Evolutionary conservation across 2,113 vertebrate species (phyloP), one percentile per base, ranked within the genome.

Genomic region (Willisornis vidua): DNA sequence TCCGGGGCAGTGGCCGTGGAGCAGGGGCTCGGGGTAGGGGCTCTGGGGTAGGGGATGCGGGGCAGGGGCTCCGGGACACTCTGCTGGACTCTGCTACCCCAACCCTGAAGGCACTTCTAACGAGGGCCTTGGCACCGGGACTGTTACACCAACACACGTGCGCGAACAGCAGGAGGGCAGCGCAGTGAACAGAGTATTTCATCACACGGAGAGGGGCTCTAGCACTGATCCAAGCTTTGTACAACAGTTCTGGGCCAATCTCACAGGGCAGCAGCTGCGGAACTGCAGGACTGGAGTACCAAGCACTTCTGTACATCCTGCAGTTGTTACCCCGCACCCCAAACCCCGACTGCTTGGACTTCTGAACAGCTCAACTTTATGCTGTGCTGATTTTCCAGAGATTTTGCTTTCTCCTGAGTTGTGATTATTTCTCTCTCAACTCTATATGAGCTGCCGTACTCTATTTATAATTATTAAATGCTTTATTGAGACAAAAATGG

Each of bases 201-300:
- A 28, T 6, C 52, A 1, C 43, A 8, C 1, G 2, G 5, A 45
- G 41, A 51, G 8, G 26, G 54, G 14, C 33, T 25, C 3, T 2
- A 7, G 8, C 10, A 67, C 45, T 2, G 15, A 54, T 7, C 19
- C 2, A 2, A 48, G 33, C 51, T 57, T 3, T 14, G 28, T 18
- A 14, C 35, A 4, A 49, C 19, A 48, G 23, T 1, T 51, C 48
- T 10, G 25, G 31, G 39, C 11, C 59, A 37, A 23, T 17, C 49
- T 6, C 62, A 2, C 6, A 25, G 48, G 37, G 19, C 3, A 3
- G 41, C 66, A 49, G 49, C 3, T 18, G 25, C 85, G 49, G 28
- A 45, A 43, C 26, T 9, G 0, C 2, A 58, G 28, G 41, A 43
- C 26, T 10, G 0, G 2, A 58, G 35, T 17, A 17, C 4, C 2